These are phyloP conservation scores for Pachycephala philippinensis DNA, from an alignment of 2,113 vertebrate genomes.

Conservation along the genomic window DNA sequence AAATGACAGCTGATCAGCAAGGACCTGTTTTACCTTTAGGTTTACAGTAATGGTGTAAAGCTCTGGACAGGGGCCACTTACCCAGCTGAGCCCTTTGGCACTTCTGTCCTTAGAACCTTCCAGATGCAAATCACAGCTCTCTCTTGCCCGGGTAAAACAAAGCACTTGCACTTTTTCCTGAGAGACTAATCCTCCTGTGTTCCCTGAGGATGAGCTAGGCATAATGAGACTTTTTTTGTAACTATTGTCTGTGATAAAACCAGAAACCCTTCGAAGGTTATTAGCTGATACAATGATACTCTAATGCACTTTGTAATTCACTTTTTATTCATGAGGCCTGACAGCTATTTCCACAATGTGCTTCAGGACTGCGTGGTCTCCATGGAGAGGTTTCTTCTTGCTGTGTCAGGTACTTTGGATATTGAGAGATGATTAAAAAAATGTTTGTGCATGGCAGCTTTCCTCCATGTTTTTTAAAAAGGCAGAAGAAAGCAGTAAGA, in stretches of 20 bases:
- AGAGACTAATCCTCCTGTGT: not conserved
- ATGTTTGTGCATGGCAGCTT: not conserved
- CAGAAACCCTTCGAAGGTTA: not conserved
- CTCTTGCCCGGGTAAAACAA: not conserved
- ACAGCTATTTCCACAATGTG: not conserved
- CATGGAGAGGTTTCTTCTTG: not conserved
- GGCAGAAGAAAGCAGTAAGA: not conserved
- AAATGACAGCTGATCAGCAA: not conserved
- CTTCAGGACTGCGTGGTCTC: not conserved
- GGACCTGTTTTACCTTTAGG: not conserved
- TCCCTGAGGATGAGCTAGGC: not conserved
- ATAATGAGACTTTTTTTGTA: not conserved
- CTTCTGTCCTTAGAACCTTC: not conserved
- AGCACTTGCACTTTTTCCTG: not conserved
- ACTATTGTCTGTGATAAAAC: not conserved
- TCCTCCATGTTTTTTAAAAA: not conserved
- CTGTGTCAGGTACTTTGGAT: not conserved
- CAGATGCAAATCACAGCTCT: not conserved
- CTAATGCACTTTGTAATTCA: not conserved
- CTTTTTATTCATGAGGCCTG: constrained; percentile 14
- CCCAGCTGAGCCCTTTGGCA: not conserved
- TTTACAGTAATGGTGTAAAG: not conserved
- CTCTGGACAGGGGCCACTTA: not conserved
- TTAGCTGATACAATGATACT: constrained; percentile 14
- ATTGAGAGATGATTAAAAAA: not conserved